phyloP scores from a whole-genome alignment of 2,888 invertebrate genomes.

The Acleris cristana region DNA sequence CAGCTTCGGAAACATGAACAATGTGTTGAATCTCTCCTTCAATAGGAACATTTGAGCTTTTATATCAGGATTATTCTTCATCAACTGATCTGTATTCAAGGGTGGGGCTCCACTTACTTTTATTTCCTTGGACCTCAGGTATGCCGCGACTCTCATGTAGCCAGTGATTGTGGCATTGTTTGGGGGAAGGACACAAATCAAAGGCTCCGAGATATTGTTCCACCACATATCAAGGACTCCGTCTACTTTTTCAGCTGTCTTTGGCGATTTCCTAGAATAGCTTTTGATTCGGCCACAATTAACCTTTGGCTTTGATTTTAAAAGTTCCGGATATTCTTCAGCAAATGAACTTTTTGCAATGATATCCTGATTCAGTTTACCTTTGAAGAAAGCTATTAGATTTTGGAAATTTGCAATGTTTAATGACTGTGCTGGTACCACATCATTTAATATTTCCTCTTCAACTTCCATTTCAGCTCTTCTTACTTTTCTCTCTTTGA shows the following conservation, averaged over 20 bases:
- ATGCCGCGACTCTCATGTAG: conserved; percentile 58
- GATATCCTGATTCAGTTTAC: conserved; percentile 51
- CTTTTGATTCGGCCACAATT: conserved; percentile 56
- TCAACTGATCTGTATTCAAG: conserved; percentile 40
- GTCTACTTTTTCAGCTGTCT: conserved; percentile 41
- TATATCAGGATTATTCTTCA: too few relatives aligned
- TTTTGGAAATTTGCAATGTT: conserved; percentile 58
- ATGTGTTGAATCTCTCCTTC: conserved; percentile 40
- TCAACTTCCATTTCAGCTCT: conserved; percentile 34
- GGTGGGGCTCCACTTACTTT: conserved; percentile 25
- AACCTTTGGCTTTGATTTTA: conserved; percentile 41
- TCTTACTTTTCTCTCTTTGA: conserved; percentile 47
- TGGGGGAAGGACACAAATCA: conserved; percentile 63
- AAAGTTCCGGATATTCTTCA: conserved; percentile 50
- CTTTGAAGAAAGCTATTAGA: conserved; percentile 58
- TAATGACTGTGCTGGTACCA: conserved; percentile 37
- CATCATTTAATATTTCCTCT: conserved; percentile 32
- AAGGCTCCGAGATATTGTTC: conserved; percentile 41
- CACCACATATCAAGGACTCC: conserved; percentile 64
- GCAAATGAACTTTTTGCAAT: conserved; percentile 50
- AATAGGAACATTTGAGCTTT: too few relatives aligned
- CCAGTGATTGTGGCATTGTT: conserved; percentile 66
- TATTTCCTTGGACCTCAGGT: conserved; percentile 41
- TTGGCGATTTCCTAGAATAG: conserved; percentile 58
- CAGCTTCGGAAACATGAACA: conserved; percentile 52